Base-by-base conservation (phyloP, 53 echinoderm and acorn worm genomes). In the Echinometra lucunter region DNA sequence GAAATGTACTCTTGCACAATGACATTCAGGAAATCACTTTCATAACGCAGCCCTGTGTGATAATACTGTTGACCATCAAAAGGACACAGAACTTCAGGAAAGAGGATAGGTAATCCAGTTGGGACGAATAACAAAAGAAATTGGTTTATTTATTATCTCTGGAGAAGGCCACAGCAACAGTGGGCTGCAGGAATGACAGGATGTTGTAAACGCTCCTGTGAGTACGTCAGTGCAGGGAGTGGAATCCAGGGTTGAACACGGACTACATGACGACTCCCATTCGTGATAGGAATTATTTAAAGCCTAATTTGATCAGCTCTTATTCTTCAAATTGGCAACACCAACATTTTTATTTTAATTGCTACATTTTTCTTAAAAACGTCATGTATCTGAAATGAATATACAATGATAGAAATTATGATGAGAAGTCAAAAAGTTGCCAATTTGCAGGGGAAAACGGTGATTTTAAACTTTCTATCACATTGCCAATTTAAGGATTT, bases 101-200 rank as follows among this genome's bases (percentile, higher is more conserved):
- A 18, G 19, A 21, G 38, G 75, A 75, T 38, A 18, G 75, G 34
- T 75, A 75, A 75, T 75, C 75, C 75, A 75, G 75, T 75, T 4
- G 40, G 75, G 75, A 75, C 40, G 4, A 37, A 75, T 75, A 75
- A 75, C 75, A 75, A 75, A 75, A 75, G 75, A 40, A 75, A 75
- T 75, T 75, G 75, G 75, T 40, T 40, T 37, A 40, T 40, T 40
- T 37, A 75, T 75, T 75, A 75, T 75, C 75, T 75, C 75, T 18
- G 40, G 75, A 75, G 75, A 75, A 38, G 75, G 75, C 75, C 75
- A 18, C 75, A 75, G 40, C 75, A 75, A 75, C 75, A 75, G 75
- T 18, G 40, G 19, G 4, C 40, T 38, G 16, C 74, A 74, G 74
- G 74, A 74, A 74, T 74, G 75, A 75, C 75, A 75, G 75, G 75